Base-by-base conservation (phyloP, 2,797 vertebrate species). In the Corythornis leucogaster region DNA sequence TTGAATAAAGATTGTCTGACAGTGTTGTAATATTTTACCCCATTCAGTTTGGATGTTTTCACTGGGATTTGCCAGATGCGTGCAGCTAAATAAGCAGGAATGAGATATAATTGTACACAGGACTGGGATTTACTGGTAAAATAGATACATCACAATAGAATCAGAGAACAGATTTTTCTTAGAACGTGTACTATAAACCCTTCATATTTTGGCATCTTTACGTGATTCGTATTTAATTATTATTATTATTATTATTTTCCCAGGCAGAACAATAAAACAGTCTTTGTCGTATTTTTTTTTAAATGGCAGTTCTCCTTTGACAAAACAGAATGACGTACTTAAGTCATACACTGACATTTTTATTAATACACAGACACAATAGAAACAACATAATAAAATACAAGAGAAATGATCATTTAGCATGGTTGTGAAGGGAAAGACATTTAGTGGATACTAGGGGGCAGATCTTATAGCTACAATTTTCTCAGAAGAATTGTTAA, bases 191-290 rank as follows among this genome's bases (percentile, higher is more conserved):
- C 59, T 82, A 94, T 85, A 97, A 97, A 96, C 73, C 26, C 25
- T 94, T 95, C 73, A 71, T 77, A 95, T 92, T 97, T 96, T 95
- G 78, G 59, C 76, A 95, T 89, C 92, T 94, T 95, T 64, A 83
- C 66, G 80, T 74, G 88, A 93, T 83, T 93, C 38, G 11, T 70
- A 81, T 90, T 87, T 93, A 93, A 93, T 83, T 92, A 91, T n/a
- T 64, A 92, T 90, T 94, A 77, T 96, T 35, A 38, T 94, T 87
- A 40, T 94, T 38, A 38, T 38, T 88, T 89, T 59, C 4, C 3
- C 25, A 38, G n/a, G 43, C 26, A 79, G 62, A 94, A 88, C 38
- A 94, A 94, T 58, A 51, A 71, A 94, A 77, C 42, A 68, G 30
- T 66, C 5, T 35, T 4, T 38, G 2, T 62, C 7, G 66, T 31